phyloP scores from a whole-genome alignment of 1,140 invertebrate species.

The Cherax quadricarinatus region DNA sequence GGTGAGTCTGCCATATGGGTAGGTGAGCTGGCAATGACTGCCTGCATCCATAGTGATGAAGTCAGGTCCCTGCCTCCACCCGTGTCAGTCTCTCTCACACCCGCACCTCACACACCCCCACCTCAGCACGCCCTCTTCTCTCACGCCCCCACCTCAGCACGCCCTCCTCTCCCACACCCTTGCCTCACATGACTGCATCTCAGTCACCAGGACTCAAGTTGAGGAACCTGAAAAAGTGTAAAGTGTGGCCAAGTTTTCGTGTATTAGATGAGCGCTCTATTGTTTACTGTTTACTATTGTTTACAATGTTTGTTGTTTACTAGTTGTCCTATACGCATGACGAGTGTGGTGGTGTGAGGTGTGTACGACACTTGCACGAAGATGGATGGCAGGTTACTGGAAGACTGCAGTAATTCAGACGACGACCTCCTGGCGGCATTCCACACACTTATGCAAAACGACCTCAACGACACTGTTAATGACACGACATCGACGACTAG shows the following conservation, averaged over 20 bases:
- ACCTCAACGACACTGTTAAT: neutral
- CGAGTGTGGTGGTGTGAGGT: neutral
- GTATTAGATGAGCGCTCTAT: too few relatives aligned
- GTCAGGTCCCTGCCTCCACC: neutral
- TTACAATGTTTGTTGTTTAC: neutral
- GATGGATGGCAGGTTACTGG: neutral
- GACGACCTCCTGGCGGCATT: slow-evolving; percentile 35
- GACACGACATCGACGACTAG: neutral
- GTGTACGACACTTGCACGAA: neutral
- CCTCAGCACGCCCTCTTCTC: neutral
- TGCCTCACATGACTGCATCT: neutral
- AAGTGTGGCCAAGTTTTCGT: neutral
- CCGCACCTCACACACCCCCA: neutral
- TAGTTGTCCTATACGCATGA: neutral
- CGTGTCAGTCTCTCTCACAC: neutral
- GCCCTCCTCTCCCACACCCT: neutral
- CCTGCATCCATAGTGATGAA: neutral
- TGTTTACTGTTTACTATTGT: neutral
- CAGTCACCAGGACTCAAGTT: neutral
- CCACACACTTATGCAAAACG: slow-evolving; percentile 28
- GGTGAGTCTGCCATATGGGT: neutral
- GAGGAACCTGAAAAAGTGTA: neutral
- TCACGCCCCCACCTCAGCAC: neutral
- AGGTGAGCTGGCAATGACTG: neutral
- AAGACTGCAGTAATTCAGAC: slow-evolving; percentile 13